Base-by-base conservation (phyloP, 2,113 vertebrate species). In the Catharus minimus region DNA sequence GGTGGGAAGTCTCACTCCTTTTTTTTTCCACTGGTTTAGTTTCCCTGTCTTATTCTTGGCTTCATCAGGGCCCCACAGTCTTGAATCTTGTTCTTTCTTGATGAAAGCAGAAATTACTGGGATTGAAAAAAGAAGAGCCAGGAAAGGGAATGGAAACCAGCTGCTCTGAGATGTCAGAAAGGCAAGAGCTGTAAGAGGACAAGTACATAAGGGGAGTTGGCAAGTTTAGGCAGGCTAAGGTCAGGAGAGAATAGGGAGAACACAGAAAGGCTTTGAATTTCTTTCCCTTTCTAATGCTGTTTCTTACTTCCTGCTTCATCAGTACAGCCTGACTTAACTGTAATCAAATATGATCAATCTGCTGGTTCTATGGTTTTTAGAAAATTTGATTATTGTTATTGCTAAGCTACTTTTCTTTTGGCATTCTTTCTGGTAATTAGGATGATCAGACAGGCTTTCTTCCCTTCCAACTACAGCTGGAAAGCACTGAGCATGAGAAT, bases 111-210 rank as follows among this genome's bases (percentile, higher is more conserved):
- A 94, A 91, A 92, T 90, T 86, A 88, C 39, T 72, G 73, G 74
- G 83, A 89, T 93, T 38, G 78, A 72, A 90, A 83, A 83, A 86
- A 92, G 88, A 95, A 91, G 83, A 94, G 92, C 90, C 83, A 68
- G 92, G 56, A 88, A 65, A 78, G 65, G 55, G 92, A 95, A 95
- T 95, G 90, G 86, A 92, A 95, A 94, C 86, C 92, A 96, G 83
- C 90, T 95, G 90, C 86, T 95, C 65, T 27, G 74, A 94, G 77
- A 86, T 88, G 93, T 93, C 62, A 81, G 84, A 47, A 91, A 92
- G 69, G 73, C 88, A 49, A 57, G 76, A 86, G 58, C 76, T 93
- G 76, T 46, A 46, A 91, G 61, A 86, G 57, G 88, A 93, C 5
- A 3, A 78, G 86, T 60, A 67, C 18, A 9, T 81, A 41, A 75